Base-by-base conservation (phyloP, 2,888 invertebrate species). In the Lysandra bellargus region DNA sequence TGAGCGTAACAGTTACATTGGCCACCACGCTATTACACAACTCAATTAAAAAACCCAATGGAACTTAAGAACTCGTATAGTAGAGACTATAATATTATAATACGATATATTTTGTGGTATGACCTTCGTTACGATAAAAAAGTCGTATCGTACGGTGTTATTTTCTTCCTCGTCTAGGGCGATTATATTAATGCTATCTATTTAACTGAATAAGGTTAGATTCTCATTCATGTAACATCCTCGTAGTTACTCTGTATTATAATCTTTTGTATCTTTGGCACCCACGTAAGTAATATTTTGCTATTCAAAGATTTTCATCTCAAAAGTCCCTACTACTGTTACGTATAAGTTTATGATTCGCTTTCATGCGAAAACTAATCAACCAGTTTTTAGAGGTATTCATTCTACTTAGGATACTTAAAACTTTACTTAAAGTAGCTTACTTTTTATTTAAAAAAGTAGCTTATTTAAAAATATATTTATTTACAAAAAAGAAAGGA, bases 231-330 rank as follows among this genome's bases (percentile, higher is more conserved):
- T 30, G 30, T 64, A 3, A 12, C 64, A 12, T 64, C 64, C 30
- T 64, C 9, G 57, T 30, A 64, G 64, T 30, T 64, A 9, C 64
- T 64, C 30, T 30, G 23, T 30, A 12, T 9, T 23, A 23, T 61
- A 61, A 61, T 61, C 61, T 64, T 64, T 64, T 30, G 64, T 64
- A 30, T 64, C 64, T 23, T 64, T 64, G 64, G 3, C 64, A 64
- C 12, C 12, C 64, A 23, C 12, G 64, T 30, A 30, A 64, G 30
- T 64, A 30, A 30, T 6, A 64, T 64, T 64, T 23, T 12, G 2
- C 23, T 30, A 30, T 57, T 57, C 14, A 57, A 57, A 57, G 4
- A 2, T 2, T 49, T 49, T 57, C 17, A 14, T 57, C 17, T 57
- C 57, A 4, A 57, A 14, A 57, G 17, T 57, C 17, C 17, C 14